Base-by-base conservation (phyloP, 2,113 vertebrate genomes). In the Neolamprologus longior region DNA sequence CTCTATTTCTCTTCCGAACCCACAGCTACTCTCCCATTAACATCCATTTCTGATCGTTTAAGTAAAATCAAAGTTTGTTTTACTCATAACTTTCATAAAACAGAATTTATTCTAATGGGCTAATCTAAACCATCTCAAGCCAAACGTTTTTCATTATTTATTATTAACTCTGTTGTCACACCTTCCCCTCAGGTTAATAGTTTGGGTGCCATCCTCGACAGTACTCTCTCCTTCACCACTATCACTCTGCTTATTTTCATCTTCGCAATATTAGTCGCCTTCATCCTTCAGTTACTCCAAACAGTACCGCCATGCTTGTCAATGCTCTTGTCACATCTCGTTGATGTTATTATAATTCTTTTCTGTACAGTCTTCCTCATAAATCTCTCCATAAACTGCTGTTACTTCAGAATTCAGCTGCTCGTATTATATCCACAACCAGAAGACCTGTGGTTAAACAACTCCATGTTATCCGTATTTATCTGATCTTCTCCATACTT, bases 401-500 rank as follows among this genome's bases (percentile, higher is more conserved):
- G 61, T 66, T 21, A 2, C 19, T 37, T 66, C 19, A 66, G 1
- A 37, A 37, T 66, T 37, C 10, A 21, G 61, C 61, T 66, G 2
- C 33, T 37, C 0, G 7, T 66, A 63, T 66, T 37, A 21, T 37
- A 66, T 66, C 19, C 19, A 66, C 1, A 21, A 66, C 33, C 10
- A 21, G 10, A 66, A 66, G 19, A 66, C 33, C 33, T 37, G 33
- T 66, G 4, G 19, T 66, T 21, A 66, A 66, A 66, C 19, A 66
- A 13, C 61, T 66, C 19, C 19, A 66, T 37, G 1, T 66, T 1
- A 37, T 66, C 33, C 0, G 0, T 66, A 37, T 66, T 66, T 0
- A 37, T 21, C 7, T 66, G 61, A 13, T 66, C 10, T 66, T 66
- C 61, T 66, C 61, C 7, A 21, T 37, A 37, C 58, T 0, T n/a